phyloP scores from a whole-genome alignment of 53 echinoderm and acorn worm species.

The Glandiceps talaboti region DNA sequence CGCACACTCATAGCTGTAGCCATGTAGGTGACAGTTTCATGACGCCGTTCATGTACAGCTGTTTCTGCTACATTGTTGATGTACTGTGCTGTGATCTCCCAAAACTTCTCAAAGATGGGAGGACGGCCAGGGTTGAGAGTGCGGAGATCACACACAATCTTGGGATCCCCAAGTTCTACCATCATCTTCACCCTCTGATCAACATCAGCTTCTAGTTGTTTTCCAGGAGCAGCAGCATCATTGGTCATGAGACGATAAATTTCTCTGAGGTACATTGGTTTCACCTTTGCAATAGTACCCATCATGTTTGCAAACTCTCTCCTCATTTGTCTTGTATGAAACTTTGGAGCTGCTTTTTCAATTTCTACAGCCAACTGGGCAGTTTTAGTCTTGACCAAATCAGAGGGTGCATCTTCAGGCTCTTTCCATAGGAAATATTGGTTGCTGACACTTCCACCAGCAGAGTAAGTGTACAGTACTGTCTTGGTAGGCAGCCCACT shows the following conservation, averaged over 20 bases:
- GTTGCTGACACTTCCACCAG: neutral
- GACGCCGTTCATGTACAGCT: slow-evolving; percentile 30
- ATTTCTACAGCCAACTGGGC: neutral
- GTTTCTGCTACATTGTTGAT: slow-evolving; percentile 17
- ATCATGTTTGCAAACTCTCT: neutral
- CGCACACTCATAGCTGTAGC: slow-evolving; percentile 29
- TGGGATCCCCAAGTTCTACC: slow-evolving; percentile 34
- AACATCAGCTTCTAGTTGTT: slow-evolving; percentile 18
- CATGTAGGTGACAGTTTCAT: slow-evolving; percentile 28
- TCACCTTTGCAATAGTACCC: neutral
- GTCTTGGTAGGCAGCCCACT: neutral
- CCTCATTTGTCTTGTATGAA: neutral
- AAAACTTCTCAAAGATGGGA: slow-evolving; percentile 15
- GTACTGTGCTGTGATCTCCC: slow-evolving; percentile 25
- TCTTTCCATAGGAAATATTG: neutral
- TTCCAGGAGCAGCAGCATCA: neutral
- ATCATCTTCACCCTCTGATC: slow-evolving; percentile 26
- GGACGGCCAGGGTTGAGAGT: slow-evolving; percentile 10
- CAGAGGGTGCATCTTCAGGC: neutral
- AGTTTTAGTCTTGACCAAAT: neutral
- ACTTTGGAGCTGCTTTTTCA: neutral
- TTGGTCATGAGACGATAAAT: neutral
- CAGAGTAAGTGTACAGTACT: neutral
- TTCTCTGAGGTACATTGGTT: neutral
- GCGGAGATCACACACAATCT: slow-evolving; percentile 19